A percentile compares a stretch with the other conserved stretches of the same genome.
phyloP scores from a whole-genome alignment of 2,113 vertebrate genomes.

The Zosterops japonicus region DNA sequence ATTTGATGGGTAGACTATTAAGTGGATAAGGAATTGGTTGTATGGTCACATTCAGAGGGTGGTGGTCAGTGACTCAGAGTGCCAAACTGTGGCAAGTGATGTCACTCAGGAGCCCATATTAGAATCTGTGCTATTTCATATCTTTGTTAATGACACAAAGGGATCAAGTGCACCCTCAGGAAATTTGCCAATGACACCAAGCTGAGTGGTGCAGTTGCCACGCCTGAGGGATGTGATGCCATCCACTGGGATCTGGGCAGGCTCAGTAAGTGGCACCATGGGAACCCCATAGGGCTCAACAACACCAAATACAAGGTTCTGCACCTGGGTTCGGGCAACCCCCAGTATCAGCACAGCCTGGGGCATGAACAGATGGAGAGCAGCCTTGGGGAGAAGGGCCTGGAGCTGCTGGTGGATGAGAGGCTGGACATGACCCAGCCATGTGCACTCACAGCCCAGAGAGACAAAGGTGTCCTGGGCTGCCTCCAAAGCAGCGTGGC shows the following conservation, averaged over 20 bases:
- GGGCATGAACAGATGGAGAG: rapidly evolving
- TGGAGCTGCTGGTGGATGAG: not conserved
- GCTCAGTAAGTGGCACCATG: not conserved
- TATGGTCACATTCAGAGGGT: not conserved
- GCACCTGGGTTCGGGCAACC: rapidly evolving
- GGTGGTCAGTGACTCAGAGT: not conserved
- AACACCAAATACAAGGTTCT: not conserved
- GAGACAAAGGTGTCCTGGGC: no score
- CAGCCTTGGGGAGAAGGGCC: not conserved
- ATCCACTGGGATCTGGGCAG: not conserved
- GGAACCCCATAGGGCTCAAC: not conserved
- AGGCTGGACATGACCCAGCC: not conserved
- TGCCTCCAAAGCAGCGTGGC: not conserved
- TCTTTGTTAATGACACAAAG: not conserved
- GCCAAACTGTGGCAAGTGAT: not conserved
- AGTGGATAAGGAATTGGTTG: not conserved
- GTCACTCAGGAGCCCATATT: not conserved
- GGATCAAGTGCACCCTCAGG: not conserved
- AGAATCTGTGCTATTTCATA: not conserved
- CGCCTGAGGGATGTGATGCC: no score
- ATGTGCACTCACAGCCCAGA: not conserved
- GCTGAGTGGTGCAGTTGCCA: not conserved
- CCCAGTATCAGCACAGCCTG: not conserved
- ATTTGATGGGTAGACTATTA: not conserved
- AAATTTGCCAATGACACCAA: not conserved